Percentiles rank a stretch among this genome's conserved stretches.
Conservation (phyloP, 2,888 invertebrate species). For the Drosophila yooni region DNA sequence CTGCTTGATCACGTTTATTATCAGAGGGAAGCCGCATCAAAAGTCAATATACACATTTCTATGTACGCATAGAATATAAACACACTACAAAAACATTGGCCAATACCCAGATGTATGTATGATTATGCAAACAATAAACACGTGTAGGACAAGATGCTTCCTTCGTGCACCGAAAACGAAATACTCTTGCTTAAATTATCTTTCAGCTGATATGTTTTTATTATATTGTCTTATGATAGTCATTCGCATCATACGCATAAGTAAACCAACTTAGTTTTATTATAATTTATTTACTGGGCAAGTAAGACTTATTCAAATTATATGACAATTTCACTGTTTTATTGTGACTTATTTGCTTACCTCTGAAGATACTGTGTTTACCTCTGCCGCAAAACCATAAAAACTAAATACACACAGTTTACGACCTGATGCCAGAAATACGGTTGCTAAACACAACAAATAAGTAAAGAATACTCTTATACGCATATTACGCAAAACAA, state of each 20-base stretch:
- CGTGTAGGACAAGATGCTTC: constrained; percentile 1
- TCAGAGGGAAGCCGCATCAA: constrained; percentile 29
- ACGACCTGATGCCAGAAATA: background rate
- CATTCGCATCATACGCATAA: background rate
- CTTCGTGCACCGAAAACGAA: background rate
- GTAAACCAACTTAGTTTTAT: background rate
- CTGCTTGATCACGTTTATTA: constrained; percentile 36
- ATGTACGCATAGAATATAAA: constrained; percentile 2
- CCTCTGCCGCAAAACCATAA: background rate
- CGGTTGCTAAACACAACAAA: background rate
- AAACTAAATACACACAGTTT: background rate
- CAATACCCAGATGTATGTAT: background rate
- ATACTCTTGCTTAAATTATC: constrained; percentile 18
- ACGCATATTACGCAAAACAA: background rate
- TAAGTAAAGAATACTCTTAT: background rate
- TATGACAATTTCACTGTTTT: background rate
- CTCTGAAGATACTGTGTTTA: background rate
- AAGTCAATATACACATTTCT: constrained; percentile 24
- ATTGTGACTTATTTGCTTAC: background rate
- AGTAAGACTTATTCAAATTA: background rate
- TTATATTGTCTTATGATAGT: background rate
- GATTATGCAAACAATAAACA: constrained; percentile 6
- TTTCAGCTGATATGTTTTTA: background rate
- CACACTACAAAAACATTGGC: background rate
- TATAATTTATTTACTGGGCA: background rate